These are phyloP conservation scores for Orthosia gothica DNA, from an alignment of 2,888 invertebrate genomes.

Conservation along the genomic window DNA sequence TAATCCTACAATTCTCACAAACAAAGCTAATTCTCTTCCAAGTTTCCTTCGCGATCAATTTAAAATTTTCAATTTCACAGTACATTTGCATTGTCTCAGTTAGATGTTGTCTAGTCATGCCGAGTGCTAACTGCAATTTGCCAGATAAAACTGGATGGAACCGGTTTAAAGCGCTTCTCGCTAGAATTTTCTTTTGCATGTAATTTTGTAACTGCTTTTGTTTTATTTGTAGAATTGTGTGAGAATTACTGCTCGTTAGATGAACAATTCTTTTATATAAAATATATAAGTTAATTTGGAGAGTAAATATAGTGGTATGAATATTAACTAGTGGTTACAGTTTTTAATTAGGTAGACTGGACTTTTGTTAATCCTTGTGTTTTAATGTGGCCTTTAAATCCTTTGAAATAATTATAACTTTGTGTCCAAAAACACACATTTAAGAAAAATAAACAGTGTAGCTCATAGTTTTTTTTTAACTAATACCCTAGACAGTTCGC, in stretches of 20 bases:
- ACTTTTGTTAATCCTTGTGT: neutral
- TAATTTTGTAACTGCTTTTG: conserved; percentile 49
- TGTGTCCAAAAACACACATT: too few relatives aligned
- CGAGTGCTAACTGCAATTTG: conserved; percentile 66
- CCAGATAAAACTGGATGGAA: conserved; percentile 59
- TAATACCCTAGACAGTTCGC: too few relatives aligned
- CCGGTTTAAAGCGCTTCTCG: conserved; percentile 46
- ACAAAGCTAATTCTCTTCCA: conserved; percentile 52
- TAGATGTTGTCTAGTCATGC: conserved; percentile 66
- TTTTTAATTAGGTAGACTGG: neutral
- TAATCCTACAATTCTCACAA: conserved; percentile 20
- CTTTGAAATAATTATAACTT: too few relatives aligned
- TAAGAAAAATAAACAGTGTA: too few relatives aligned
- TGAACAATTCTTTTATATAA: conserved; percentile 9
- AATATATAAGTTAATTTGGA: neutral
- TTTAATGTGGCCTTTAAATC: too few relatives aligned
- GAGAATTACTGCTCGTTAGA: conserved; percentile 1
- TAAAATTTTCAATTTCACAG: conserved; percentile 79
- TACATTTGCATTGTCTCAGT: conserved; percentile 75
- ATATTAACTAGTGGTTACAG: neutral
- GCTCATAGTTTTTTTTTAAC: too few relatives aligned
- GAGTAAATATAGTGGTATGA: conserved; percentile 2
- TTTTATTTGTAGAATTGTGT: conserved; percentile 18
- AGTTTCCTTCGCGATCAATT: conserved; percentile 62
- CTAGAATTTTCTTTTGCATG: conserved; percentile 53